phyloP scores from a whole-genome alignment of 2,888 invertebrate species.

The Pheosia tremula region DNA sequence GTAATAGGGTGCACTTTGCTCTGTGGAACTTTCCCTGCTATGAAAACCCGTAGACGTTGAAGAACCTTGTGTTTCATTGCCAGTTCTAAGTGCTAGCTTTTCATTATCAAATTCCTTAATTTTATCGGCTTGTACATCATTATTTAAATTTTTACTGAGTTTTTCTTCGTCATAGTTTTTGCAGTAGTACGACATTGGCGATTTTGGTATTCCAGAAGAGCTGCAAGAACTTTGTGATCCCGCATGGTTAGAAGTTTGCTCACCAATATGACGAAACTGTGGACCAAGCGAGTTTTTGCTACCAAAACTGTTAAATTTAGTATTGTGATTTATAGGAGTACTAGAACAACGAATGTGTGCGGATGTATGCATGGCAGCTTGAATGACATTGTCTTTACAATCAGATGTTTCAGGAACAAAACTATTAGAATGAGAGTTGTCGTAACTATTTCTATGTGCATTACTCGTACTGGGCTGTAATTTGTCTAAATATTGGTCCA shows the following conservation, averaged over 20 bases:
- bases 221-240: conserved; percentile 71
- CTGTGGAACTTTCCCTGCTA: conserved; percentile 86
- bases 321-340: conserved; percentile 61
- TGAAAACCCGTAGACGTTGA: conserved; percentile 80
- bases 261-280: conserved; percentile 52
- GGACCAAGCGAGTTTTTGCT: conserved; percentile 43
- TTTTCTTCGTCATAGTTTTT: conserved; percentile 73
- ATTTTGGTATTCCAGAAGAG: conserved; percentile 62
- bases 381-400: conserved; percentile 55
- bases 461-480: conserved; percentile 79
- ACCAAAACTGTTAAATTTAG: conserved; percentile 39
- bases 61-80: conserved; percentile 62
- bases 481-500: conserved; percentile 88
- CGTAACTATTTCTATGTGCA: conserved; percentile 30
- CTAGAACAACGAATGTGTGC: conserved; percentile 67
- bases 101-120: conserved; percentile 77
- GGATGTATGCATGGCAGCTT: conserved; percentile 43
- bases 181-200: conserved; percentile 78
- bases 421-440: conserved; percentile 45
- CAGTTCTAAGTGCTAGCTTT: conserved; percentile 61
- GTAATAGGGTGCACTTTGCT: conserved; percentile 92
- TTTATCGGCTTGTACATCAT: conserved; percentile 67
- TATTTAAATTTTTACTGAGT: conserved; percentile 75
- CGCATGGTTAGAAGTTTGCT: conserved; percentile 61
- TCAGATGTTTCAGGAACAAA: conserved; percentile 44